A percentile compares a stretch with the other conserved stretches of the same genome.
Evolutionary conservation across 2,888 invertebrate species (phyloP).

Genomic region (Ophioninae sp.): DNA sequence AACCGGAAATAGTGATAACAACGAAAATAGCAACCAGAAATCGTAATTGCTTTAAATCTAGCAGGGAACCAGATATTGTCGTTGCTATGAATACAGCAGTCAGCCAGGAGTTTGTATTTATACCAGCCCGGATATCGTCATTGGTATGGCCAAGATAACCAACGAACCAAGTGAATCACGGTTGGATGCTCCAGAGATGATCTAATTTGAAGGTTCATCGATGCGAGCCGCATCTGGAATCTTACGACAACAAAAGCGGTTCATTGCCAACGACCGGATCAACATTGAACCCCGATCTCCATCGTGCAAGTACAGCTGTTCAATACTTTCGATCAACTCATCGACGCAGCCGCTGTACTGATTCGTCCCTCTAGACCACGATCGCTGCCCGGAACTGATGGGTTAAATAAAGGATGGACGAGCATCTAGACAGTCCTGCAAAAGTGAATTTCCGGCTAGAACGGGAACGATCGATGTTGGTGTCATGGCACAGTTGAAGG

Average conservation of each 20-base stretch:
- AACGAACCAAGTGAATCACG: background rate
- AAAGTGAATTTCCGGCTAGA: slow-evolving; percentile 16
- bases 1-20: no score
- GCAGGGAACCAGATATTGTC: no score
- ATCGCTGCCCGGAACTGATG: slow-evolving; percentile 40
- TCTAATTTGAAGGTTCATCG: background rate
- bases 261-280: background rate
- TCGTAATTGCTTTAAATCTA: no score
- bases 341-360: slow-evolving; percentile 25
- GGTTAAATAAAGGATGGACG: slow-evolving; percentile 13
- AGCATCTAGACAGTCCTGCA: slow-evolving; percentile 14
- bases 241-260: background rate
- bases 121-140: background rate
- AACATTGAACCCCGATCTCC: background rate
- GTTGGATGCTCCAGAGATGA: background rate
- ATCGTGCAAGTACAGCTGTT: background rate
- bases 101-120: no score
- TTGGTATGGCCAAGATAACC: no score
- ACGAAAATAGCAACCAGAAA: no score
- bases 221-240: background rate
- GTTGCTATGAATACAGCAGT: no score
- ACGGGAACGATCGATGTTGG: slow-evolving; percentile 32
- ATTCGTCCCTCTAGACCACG: slow-evolving; percentile 21
- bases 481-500: slow-evolving; percentile 9
- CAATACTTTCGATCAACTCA: slow-evolving; percentile 19